These are phyloP conservation scores for Actenoides hombroni DNA, from an alignment of 2,113 vertebrate genomes.

Conservation along the genomic window DNA sequence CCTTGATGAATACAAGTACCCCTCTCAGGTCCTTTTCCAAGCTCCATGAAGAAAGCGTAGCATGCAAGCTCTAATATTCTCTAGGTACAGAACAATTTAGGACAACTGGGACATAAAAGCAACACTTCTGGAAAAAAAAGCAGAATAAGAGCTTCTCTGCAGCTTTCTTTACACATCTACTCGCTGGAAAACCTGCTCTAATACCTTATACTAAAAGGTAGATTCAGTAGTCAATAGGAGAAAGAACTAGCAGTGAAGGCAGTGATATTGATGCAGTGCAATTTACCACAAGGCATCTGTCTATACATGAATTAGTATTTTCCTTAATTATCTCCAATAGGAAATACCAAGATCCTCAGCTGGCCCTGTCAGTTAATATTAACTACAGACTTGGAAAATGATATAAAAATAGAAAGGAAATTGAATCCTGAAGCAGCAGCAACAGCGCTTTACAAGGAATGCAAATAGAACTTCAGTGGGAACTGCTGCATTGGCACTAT, in stretches of 20 bases:
- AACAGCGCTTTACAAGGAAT: slow-evolving; percentile 5
- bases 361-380: slow-evolving; percentile 50
- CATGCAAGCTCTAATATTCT: not conserved
- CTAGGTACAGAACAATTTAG: not conserved
- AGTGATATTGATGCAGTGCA: slow-evolving; percentile 3
- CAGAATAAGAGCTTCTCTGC: not conserved
- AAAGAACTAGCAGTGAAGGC: slow-evolving; percentile 16
- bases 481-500: not conserved
- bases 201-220: not conserved
- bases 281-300: slow-evolving; percentile 48
- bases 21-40: not conserved
- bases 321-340: slow-evolving; percentile 58
- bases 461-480: not conserved
- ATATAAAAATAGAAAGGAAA: slow-evolving; percentile 54
- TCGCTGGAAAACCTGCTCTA: not conserved
- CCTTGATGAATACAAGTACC: not conserved
- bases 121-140: not conserved
- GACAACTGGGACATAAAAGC: not conserved
- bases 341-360: slow-evolving; percentile 58
- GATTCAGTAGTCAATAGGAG: slow-evolving; percentile 9
- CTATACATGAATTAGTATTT: slow-evolving; percentile 53
- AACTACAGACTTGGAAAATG: slow-evolving; percentile 51
- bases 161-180: not conserved
- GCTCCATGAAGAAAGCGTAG: not conserved
- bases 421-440: slow-evolving; percentile 2